Evolutionary conservation across 1,140 invertebrate genomes (phyloP), one percentile per base, ranked within the genome.

Genomic region (Geopemphigus sp.): DNA sequence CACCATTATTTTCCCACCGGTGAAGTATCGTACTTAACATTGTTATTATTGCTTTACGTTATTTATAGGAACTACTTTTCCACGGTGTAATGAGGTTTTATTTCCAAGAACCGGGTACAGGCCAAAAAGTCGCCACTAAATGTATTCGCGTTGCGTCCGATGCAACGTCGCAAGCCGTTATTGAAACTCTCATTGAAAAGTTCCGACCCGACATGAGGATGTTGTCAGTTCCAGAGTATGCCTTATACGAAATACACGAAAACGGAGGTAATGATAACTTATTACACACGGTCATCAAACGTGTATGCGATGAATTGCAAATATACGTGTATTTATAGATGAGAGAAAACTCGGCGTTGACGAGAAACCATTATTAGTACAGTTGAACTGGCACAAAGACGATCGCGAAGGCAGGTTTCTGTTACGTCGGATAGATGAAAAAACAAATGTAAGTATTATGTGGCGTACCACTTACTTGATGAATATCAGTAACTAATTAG

Each of bases 201-300:
- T 99, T 99, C 88, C 92, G 97, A 85, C 97, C 98, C 47, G 98
- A 99, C 87, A 98, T 99, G 95, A 90, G 95, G 83, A 99, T 99
- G 97, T 87, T 99, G 57, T 96, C 95, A 24, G 90, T 96, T 70
- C 95, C 95, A 50, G 95, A 95, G 84, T 99, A 99, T 87, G 95
- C 95, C 54, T 89, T 99, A 63, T 98, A 96, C 87, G 98, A 99
- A 88, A 94, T 98, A 59, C 97, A 99, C 86, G 95, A 95, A 83
- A 96, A 97, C 85, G 93, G 93, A 87, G 94, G 94, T 90, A 85
- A 86, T 50, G 17, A 0, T 50, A 12, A 45, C 5, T 45, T 5
- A 50, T 50, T 1, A 12, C 5, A 50, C 32, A 4, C 32, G 32
- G 8, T 39, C 8, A 8, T 39, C 8, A 4, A 4, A 39, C 32